Percentiles rank a stretch among this genome's conserved stretches.
These are phyloP conservation scores for Caenorhabditis tropicalis DNA, from an alignment of 1,140 invertebrate genomes.

Conservation along the genomic window DNA sequence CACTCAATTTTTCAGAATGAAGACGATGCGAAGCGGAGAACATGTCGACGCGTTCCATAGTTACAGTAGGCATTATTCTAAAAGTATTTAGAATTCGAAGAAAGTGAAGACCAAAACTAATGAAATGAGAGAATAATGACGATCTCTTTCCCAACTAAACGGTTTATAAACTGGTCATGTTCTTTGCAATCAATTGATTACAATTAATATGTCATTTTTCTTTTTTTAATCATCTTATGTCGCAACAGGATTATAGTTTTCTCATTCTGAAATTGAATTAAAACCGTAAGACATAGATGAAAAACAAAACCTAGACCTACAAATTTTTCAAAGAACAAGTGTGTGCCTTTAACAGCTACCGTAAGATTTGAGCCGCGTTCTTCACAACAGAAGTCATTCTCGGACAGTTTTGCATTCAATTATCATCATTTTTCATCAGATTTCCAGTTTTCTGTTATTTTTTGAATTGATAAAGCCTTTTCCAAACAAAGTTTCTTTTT, in stretches of 20 bases:
- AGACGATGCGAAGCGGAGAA: conserved; percentile 55
- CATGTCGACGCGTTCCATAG: conserved; percentile 49
- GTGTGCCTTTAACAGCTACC: background rate
- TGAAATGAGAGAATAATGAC: background rate
- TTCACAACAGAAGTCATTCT: background rate
- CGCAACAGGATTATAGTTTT: conserved; percentile 37
- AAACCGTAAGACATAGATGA: too few species aligned
- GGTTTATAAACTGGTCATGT: conserved; percentile 28
- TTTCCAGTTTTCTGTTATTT: background rate
- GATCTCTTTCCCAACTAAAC: background rate
- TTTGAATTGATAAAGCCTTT: background rate
- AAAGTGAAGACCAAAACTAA: background rate
- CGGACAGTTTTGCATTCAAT: too few species aligned
- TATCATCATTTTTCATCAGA: background rate
- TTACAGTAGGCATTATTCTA: conserved; percentile 1
- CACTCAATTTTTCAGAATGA: conserved; percentile 44
- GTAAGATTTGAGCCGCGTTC: background rate
- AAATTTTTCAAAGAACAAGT: background rate
- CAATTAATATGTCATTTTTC: conserved; percentile 18
- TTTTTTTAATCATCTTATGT: background rate
- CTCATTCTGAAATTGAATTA: background rate
- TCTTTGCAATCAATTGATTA: conserved; percentile 22
- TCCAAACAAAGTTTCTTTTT: background rate
- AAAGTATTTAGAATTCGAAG: background rate
- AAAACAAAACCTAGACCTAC: background rate